These are phyloP conservation scores for Psylliodes chrysocephalus DNA, from an alignment of 2,888 invertebrate species.

Conservation along the genomic window DNA sequence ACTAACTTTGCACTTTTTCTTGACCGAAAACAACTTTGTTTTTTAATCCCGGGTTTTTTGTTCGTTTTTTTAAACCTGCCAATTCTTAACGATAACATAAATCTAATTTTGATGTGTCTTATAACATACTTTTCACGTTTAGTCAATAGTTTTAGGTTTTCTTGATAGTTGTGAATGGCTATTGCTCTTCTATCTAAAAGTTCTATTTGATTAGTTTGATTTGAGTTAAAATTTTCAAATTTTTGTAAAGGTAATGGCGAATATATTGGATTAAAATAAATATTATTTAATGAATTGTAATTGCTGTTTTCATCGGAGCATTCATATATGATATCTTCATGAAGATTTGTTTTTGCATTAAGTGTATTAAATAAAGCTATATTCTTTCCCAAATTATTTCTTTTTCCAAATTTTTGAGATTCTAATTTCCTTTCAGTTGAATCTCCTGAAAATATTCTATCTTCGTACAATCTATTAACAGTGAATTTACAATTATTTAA, in stretches of 20 bases:
- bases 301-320: conserved; percentile 61
- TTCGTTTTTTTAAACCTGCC: conserved; percentile 65
- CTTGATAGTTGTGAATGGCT: conserved; percentile 17
- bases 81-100: conserved; percentile 75
- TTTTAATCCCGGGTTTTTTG: conserved; percentile 25
- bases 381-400: conserved; percentile 50
- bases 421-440: conserved; percentile 16
- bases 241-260: conserved; percentile 29
- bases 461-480: conserved; percentile 52
- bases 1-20: conserved; percentile 30
- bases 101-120: conserved; percentile 72
- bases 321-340: conserved; percentile 62
- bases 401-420: conserved; percentile 30
- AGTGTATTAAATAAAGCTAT: conserved; percentile 56
- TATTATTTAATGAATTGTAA: conserved; percentile 49
- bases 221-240: conserved; percentile 48
- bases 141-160: conserved; percentile 44
- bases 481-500: conserved; percentile 52
- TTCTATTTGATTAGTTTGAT: conserved; percentile 33
- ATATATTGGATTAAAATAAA: conserved; percentile 62
- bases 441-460: conserved; percentile 8
- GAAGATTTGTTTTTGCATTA: conserved; percentile 59
- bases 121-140: conserved; percentile 71
- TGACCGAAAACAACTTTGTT: conserved; percentile 21
- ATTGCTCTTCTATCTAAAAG: conserved; percentile 18